Conservation (phyloP, 2,113 vertebrate genomes). For the Spermophilus dauricus region DNA sequence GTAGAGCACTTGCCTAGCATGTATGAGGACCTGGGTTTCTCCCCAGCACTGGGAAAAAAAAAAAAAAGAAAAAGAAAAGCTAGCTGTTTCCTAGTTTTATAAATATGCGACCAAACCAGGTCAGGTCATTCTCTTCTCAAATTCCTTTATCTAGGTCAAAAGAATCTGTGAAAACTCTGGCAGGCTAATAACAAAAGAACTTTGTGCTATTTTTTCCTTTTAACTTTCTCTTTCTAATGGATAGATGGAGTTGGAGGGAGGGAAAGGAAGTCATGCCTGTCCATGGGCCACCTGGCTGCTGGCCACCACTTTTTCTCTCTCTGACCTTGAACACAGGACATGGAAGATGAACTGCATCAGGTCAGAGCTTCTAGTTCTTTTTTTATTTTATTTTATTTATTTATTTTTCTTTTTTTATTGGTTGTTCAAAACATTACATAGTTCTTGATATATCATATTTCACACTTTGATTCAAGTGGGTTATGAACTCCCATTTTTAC, state of each 20-base stretch:
- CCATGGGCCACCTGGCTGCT: not conserved
- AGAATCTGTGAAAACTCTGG: not conserved
- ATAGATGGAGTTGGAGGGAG: not conserved
- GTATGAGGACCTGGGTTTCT: too few species aligned
- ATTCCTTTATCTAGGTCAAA: not conserved
- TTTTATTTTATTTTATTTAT: too few species aligned
- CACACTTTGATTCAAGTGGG: too few species aligned
- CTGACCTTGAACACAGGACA: not conserved
- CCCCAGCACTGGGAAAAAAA: too few species aligned
- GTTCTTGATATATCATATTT: too few species aligned
- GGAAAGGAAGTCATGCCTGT: not conserved
- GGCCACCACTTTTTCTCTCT: not conserved
- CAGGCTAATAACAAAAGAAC: not conserved
- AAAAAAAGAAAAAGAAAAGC: too few species aligned
- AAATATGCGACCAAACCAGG: slow-evolving; percentile 38
- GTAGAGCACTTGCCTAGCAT: too few species aligned
- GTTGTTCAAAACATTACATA: too few species aligned
- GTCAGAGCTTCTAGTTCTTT: not conserved
- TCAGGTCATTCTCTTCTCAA: not conserved
- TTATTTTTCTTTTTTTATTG: too few species aligned
- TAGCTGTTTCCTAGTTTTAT: slow-evolving; percentile 14
- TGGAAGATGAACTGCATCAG: not conserved
- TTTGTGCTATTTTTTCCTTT: not conserved
- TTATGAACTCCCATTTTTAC: too few species aligned
- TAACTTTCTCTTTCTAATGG: not conserved